phyloP scores from a whole-genome alignment of 2,113 vertebrate genomes.

The Salminus brasiliensis region DNA sequence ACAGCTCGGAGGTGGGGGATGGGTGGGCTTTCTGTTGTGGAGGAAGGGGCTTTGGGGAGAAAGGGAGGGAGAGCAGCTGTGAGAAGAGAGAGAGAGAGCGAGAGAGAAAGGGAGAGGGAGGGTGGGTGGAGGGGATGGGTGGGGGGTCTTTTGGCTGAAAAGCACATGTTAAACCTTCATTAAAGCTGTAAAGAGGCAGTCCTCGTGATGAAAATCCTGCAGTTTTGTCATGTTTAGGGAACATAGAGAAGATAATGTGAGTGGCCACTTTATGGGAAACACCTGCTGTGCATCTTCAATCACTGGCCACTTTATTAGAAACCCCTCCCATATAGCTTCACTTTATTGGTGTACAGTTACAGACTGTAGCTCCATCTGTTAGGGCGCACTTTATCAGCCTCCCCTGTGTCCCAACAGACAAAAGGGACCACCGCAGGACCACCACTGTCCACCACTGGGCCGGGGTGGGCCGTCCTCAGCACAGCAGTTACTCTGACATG shows the following conservation, averaged over 20 bases:
- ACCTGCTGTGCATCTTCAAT: too few relatives aligned
- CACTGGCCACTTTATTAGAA: neutral
- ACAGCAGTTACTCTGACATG: too few relatives aligned
- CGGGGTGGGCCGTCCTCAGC: too few relatives aligned
- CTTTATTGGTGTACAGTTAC: neutral
- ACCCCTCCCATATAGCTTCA: neutral
- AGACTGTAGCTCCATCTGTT: neutral
- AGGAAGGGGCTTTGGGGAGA: slow-evolving; percentile 48
- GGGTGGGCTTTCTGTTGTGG: slow-evolving; percentile 59
- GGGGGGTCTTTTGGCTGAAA: neutral
- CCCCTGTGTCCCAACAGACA: too few relatives aligned
- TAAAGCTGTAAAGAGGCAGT: neutral
- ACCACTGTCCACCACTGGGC: too few relatives aligned
- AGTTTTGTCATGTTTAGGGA: too few relatives aligned
- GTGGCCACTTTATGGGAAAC: neutral
- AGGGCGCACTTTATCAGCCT: too few relatives aligned
- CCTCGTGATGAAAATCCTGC: neutral
- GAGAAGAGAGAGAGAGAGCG: neutral
- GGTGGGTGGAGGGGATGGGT: neutral
- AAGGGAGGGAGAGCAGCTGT: neutral
- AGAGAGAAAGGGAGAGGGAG: slow-evolving; percentile 21
- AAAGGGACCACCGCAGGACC: too few relatives aligned
- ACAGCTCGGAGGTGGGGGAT: slow-evolving; percentile 61
- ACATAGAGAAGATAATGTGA: too few relatives aligned
- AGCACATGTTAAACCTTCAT: too few relatives aligned